phyloP scores from a whole-genome alignment of 2,888 invertebrate genomes.

The Apodemia zela region DNA sequence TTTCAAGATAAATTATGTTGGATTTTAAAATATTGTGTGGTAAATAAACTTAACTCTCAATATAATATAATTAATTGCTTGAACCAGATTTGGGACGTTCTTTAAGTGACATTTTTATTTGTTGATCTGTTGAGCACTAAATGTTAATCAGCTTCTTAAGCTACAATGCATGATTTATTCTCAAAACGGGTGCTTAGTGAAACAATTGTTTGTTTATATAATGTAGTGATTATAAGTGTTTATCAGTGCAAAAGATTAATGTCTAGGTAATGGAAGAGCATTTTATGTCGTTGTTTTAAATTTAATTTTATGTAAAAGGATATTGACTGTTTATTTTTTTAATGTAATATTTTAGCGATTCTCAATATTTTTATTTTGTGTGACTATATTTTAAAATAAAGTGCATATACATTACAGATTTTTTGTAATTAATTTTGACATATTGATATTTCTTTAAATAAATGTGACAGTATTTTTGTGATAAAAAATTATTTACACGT shows the following conservation, averaged over 20 bases:
- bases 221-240: slow-evolving; percentile 19
- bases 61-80: too few species aligned
- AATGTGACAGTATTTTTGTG: not conserved
- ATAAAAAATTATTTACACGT: not conserved
- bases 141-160: not conserved
- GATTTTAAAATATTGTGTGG: too few species aligned
- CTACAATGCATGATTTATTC: slow-evolving; percentile 9
- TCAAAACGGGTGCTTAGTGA: slow-evolving; percentile 25
- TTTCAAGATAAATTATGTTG: too few species aligned
- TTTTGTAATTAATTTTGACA: not conserved
- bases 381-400: not conserved
- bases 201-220: slow-evolving; percentile 27
- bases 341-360: not conserved
- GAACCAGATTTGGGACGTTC: too few species aligned
- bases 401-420: too few species aligned
- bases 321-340: slow-evolving; percentile 8
- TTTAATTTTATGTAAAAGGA: not conserved
- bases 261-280: slow-evolving; percentile 15
- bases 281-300: slow-evolving; percentile 7
- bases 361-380: not conserved
- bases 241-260: slow-evolving; percentile 18
- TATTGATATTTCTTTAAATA: not conserved
- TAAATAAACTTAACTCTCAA: too few species aligned
- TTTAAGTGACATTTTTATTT: too few species aligned
- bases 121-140: not conserved